Conservation (phyloP, 2,888 invertebrate species). For the Parnassius glacialis region DNA sequence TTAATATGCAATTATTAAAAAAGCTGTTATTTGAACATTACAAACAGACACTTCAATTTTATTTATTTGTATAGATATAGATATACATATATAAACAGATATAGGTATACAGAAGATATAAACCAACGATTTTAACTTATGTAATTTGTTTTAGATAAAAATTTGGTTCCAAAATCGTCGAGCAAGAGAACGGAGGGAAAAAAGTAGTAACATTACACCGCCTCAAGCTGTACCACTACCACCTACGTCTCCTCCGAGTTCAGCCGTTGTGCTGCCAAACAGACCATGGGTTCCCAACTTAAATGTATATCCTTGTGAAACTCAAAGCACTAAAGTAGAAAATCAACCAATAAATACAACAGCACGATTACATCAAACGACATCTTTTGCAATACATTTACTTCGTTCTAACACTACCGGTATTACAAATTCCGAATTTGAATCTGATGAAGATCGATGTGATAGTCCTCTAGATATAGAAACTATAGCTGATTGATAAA, state of each 20-base stretch:
- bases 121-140: neutral
- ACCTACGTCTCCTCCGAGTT: constrained; percentile 42
- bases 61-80: no score
- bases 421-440: constrained; percentile 31
- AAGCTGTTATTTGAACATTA: no score
- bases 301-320: neutral
- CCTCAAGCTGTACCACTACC: constrained; percentile 60
- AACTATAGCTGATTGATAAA: constrained; percentile 29
- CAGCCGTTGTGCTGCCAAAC: constrained; percentile 8
- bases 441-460: constrained; percentile 38
- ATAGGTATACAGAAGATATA: no score
- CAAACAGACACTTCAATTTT: no score
- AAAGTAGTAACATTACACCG: constrained; percentile 55
- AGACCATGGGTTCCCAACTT: constrained; percentile 12
- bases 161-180: constrained; percentile 93
- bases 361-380: constrained; percentile 1
- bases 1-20: no score
- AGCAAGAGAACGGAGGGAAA: constrained; percentile 87
- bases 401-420: constrained; percentile 30
- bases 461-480: constrained; percentile 63
- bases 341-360: neutral
- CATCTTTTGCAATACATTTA: neutral
- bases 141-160: constrained; percentile 65
- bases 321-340: constrained; percentile 1
- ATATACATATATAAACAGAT: no score